Base-by-base conservation (phyloP, 2,888 invertebrate species). In the Taphrorychus bicolor region DNA sequence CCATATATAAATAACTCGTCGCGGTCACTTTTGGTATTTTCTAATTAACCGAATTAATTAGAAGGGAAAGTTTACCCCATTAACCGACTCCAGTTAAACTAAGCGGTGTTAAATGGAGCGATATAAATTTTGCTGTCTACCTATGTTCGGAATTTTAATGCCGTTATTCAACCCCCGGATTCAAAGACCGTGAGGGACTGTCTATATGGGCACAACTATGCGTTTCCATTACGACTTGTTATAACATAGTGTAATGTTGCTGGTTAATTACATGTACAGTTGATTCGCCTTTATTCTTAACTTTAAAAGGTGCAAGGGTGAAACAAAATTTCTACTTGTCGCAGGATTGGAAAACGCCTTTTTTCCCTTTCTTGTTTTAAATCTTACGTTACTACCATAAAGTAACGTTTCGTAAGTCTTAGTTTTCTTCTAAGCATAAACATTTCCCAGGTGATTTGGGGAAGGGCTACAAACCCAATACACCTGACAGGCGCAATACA, bases 91-190 rank as follows among this genome's bases (percentile, higher is more conserved):
- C 19, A 49, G 49, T 48, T 45, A 57, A 63, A 63, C 63, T 63
- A 57, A 49, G 32, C 19, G 19, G 51, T 57, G 63, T 48, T 63
- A 63, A 63, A 63, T 63, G 49, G 62, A 45, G 49, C 49, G 48
- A 19, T 56, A 63, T 63, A 63, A 63, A 63, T 63, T 63, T 56
- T 17, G 40, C 63, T 14, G 49, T 63, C 57, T 56, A 63, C 63
- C 63, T 57, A 63, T 57, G 63, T 63, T 32, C 16, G 63, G 63
- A 63, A 58, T 63, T 63, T 63, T 63, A 63, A 63, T 63, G 63
- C 40, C 51, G 51, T 57, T 57, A 63, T 57, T 63, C 57, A 42
- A 63, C 51, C 49, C 63, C 18, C 17, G 49, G 57, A 63, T 57
- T 51, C 57, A 57, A 63, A 63, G 32, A 63, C 41, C 63, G 57